Base-by-base conservation (phyloP, 2,888 invertebrate genomes). In the Germaria angustata region DNA sequence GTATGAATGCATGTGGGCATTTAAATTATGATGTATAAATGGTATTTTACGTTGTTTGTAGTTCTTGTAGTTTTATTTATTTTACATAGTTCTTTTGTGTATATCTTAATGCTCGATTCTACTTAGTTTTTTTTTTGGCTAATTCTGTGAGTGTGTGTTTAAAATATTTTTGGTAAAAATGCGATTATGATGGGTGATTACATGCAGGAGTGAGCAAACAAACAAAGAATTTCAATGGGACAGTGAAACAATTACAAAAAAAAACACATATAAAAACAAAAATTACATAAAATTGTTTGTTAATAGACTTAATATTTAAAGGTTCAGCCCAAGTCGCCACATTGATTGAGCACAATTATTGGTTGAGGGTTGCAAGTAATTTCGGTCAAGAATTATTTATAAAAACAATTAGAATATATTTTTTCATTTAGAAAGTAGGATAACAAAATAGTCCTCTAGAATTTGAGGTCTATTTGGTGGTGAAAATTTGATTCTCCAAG, bases 121-220 rank as follows among this genome's bases (percentile, higher is more conserved):
- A 32, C 59, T 39, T 39, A 7, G 49, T 15, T 53, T 68, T 73
- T 17, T 51, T 32, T 49, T 22, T 49, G 6, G 3, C 4, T 28
- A 6, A 5, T 28, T 28, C 28, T 28, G 6, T 28, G 28, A 5
- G 11, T 17, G 7, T 65, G 17, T 15, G 11, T 15, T 53, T 51
- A 49, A n/a, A 44, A 22, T 71, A 4, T 69, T 81, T 49, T 83
- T 84, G 71, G 73, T 84, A 84, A 73, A 84, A 85, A 85, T 85
- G 84, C 86, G 86, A 86, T 86, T 86, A 86, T 84, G 81, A 78
- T 77, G 77, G 81, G 84, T 80, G 85, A 86, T 86, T 86, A 86
- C 85, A 86, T 85, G 86, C 84, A 81, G 85, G 76, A 72, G 71
- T 84, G 84, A 83, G 51, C 85, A 83, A 68, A 75, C 69, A 80